phyloP scores from a whole-genome alignment of 2,888 invertebrate genomes.

The Heliconius sara region DNA sequence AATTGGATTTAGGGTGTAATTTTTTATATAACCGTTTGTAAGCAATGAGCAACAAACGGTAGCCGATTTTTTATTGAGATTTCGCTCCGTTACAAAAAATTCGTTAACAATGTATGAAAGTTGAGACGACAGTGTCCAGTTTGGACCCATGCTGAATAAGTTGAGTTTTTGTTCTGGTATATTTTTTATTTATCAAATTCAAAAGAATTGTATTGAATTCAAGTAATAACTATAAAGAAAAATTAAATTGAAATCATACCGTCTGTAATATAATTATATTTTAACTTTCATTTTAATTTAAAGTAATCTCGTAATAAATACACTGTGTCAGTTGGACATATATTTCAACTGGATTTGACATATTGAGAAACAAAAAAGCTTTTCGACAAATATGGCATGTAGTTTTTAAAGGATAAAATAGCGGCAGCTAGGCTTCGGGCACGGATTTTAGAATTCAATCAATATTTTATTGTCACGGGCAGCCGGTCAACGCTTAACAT shows the following conservation, averaged over 20 bases:
- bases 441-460: constrained; percentile 69
- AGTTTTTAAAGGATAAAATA: constrained; percentile 60
- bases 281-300: not conserved
- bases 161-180: constrained; percentile 15
- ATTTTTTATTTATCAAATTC: not conserved
- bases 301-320: not conserved
- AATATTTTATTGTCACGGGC: constrained; percentile 72
- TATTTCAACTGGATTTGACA: constrained; percentile 13
- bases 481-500: constrained; percentile 66
- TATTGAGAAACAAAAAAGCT: not conserved
- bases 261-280: not conserved
- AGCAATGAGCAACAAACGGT: constrained; percentile 71
- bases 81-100: constrained; percentile 54
- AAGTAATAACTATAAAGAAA: not conserved
- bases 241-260: too few species aligned
- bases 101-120: constrained; percentile 52
- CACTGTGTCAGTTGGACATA: not conserved
- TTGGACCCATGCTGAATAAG: constrained; percentile 3
- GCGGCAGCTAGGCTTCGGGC: constrained; percentile 40
- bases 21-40: constrained; percentile 75
- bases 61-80: constrained; percentile 55
- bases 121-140: constrained; percentile 52
- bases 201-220: not conserved
- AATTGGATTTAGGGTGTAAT: constrained; percentile 65
- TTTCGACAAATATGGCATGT: constrained; percentile 14